Base-by-base conservation (phyloP, 2,113 vertebrate genomes). In the Mus pahari region DNA sequence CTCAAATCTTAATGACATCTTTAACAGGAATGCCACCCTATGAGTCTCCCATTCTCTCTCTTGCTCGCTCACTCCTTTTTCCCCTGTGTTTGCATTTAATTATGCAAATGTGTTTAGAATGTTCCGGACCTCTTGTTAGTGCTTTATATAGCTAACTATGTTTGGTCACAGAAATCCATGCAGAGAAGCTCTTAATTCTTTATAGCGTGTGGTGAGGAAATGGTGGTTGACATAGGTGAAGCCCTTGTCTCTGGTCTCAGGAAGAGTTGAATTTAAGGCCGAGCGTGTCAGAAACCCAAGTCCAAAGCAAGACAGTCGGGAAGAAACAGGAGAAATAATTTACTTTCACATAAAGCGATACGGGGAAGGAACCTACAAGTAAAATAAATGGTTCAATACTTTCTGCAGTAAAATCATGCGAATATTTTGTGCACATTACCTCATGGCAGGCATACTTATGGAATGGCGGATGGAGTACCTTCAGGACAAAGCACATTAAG, bases 371-470 rank as follows among this genome's bases (percentile, higher is more conserved):
- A 36, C 1, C 71, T 31, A 60, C 84, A 64, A 36, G 24, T 71
- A 89, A 88, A 87, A 66, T n/a, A 73, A 64, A 89, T 20, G 84
- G 26, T 70, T 79, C 39, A 73, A 84, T 60, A 94, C 50, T 90
- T 79, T 91, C 11, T 92, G 7, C 12, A 92, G 31, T 68, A 96
- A 83, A 53, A 81, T 45, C n/a, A 96, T 60, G 58, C 1, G 95
- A 74, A 92, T 39, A 79, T 7, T 81, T 73, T 94, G 82, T 64
- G 81, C 83, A 53, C 73, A 74, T 99, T 99, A 99, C 99, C 99
- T 99, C 99, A 99, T 99, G 17, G 99, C 98, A 95, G 99, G 99
- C 99, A 99, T 99, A 99, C 99, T 99, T 98, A 99, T 99, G 97
- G 99, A 99, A 97, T 99, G 99, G 95, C 98, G 99, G 97, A 99